These are phyloP conservation scores for Meloidogyne exigua DNA, from an alignment of 1,140 invertebrate species.

Conservation along the genomic window DNA sequence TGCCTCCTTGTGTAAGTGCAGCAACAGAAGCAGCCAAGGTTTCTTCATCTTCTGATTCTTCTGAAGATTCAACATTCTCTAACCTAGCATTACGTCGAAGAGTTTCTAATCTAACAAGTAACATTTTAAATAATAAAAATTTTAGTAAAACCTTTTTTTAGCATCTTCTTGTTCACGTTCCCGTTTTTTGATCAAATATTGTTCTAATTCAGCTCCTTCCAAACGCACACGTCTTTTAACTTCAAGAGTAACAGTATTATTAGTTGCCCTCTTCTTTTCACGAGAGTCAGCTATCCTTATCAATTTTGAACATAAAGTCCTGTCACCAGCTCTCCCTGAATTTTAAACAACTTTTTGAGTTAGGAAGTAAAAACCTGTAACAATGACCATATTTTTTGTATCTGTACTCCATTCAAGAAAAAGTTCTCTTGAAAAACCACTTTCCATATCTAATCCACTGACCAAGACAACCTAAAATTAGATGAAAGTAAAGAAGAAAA, in stretches of 20 bases:
- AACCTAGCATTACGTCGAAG: constrained; percentile 45
- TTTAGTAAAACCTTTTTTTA: constrained; percentile 53
- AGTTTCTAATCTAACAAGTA: constrained; percentile 41
- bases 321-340: constrained; percentile 50
- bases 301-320: constrained; percentile 57
- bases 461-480: constrained; percentile 80
- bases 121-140: constrained; percentile 10
- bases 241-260: constrained; percentile 42
- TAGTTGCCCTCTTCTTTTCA: constrained; percentile 37
- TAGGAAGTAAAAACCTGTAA: constrained; percentile 70
- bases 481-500: constrained; percentile 41
- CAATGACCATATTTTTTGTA: constrained; percentile 88
- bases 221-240: constrained; percentile 70
- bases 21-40: constrained; percentile 30
- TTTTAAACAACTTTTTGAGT: background rate
- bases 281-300: constrained; percentile 55
- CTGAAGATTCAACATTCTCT: constrained; percentile 63
- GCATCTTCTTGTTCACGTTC: constrained; percentile 63
- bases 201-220: constrained; percentile 87
- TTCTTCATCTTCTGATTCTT: constrained; percentile 56
- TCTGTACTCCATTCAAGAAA: constrained; percentile 91
- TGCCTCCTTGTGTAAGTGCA: constrained; percentile 16
- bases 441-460: constrained; percentile 90
- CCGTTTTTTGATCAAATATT: constrained; percentile 73
- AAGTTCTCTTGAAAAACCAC: constrained; percentile 89